Evolutionary conservation across 2,888 invertebrate genomes (phyloP), one percentile per base, ranked within the genome.

Genomic region (Priocnemis perturbator): DNA sequence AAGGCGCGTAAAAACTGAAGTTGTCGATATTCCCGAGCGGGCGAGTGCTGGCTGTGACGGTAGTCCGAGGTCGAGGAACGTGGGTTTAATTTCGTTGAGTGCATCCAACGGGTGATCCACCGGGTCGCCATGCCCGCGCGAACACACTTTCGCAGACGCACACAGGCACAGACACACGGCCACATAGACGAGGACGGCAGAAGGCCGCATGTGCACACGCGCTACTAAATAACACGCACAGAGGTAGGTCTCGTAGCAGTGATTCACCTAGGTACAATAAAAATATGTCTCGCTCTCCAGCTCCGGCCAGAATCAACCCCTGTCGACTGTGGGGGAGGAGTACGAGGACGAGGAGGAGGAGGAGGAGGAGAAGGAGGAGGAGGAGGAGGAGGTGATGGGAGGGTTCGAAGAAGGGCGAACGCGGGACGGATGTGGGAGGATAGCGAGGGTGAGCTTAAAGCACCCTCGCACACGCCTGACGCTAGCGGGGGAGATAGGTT

Each of bases 51-150:
- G 76, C 75, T 77, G 75, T 68, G 76, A 75, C 74, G 74, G 65
- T 58, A 62, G 70, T 64, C 76, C 71, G 81, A 79, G 81, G 74
- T 79, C 79, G 81, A 78, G 76, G 77, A 77, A 78, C 80, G 80
- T 81, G 78, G 84, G 85, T 88, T 88, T 88, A 89, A 88, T 89
- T 88, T 88, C 82, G 87, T 85, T 88, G 88, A 89, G 89, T 89
- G 89, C 89, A 87, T 81, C 84, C 83, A 81, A 79, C 83, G 86
- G 82, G 79, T 85, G 84, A 85, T 81, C 80, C 81, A 74, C 44
- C 61, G 60, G 52, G 53, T 53, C 69, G 64, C 64, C 71, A 61
- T 72, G 67, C 68, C 30, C 71, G 67, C 60, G 69, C 64, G 60
- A n/a, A n/a, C 67, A 63, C 52, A 67, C 70, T n/a, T 21, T 15